phyloP scores from a whole-genome alignment of 1,140 invertebrate species.

The Atta texana region DNA sequence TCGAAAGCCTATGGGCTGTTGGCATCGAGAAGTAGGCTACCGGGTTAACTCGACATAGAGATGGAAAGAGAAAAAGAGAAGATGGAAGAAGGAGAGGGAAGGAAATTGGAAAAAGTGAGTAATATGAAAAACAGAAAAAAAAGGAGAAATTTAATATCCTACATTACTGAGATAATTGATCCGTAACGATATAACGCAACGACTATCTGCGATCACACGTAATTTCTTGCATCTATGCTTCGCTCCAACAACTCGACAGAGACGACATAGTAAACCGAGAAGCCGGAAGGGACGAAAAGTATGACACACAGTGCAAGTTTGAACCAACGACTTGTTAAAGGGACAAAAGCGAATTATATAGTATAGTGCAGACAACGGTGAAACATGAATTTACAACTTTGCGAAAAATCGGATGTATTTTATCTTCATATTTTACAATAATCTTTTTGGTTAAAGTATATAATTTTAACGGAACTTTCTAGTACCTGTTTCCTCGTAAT shows the following conservation, averaged over 20 bases:
- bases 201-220: not conserved
- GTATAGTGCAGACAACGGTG: not conserved
- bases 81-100: not conserved
- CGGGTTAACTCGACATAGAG: slow-evolving; percentile 74
- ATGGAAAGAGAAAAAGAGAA: slow-evolving; percentile 39
- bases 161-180: slow-evolving; percentile 39
- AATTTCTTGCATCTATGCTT: slow-evolving; percentile 11
- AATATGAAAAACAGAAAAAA: slow-evolving; percentile 34
- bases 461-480: slow-evolving; percentile 1
- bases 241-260: not conserved
- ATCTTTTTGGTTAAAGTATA: not conserved
- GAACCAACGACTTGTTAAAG: slow-evolving; percentile 16
- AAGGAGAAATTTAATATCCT: slow-evolving; percentile 56
- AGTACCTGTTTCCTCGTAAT: not conserved
- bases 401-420: not conserved
- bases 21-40: slow-evolving; percentile 80
- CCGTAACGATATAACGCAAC: slow-evolving; percentile 5
- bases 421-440: not conserved
- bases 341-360: slow-evolving; percentile 23
- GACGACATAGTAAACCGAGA: not conserved
- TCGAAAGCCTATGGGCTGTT: slow-evolving; percentile 81
- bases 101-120: slow-evolving; percentile 27
- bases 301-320: not conserved
- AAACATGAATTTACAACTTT: not conserved
- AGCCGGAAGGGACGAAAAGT: not conserved